These are phyloP conservation scores for Apamea epomidion DNA, from an alignment of 2,888 invertebrate species.

Conservation along the genomic window DNA sequence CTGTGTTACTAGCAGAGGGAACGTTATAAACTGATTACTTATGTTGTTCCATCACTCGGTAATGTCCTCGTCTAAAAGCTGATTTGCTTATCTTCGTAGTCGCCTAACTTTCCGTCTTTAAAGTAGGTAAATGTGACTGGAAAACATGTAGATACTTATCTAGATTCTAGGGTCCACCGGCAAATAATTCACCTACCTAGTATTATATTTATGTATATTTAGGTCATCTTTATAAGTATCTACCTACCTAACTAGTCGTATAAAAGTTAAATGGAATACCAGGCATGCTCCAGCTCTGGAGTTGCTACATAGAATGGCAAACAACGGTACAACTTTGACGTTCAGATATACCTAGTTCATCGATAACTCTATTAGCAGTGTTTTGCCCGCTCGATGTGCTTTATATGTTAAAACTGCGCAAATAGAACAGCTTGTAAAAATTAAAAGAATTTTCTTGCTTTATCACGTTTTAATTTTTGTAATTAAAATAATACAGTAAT, in stretches of 20 bases:
- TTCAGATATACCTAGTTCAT: conserved; percentile 10
- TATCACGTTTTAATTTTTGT: too few relatives aligned
- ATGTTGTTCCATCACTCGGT: too few relatives aligned
- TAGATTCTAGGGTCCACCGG: background rate
- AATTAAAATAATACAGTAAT: too few relatives aligned
- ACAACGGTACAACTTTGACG: background rate
- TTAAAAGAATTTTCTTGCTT: too few relatives aligned
- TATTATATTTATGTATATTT: too few relatives aligned
- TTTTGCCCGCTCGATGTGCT: too few relatives aligned
- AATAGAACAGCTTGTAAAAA: background rate
- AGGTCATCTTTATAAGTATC: background rate
- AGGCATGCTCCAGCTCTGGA: background rate
- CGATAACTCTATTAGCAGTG: background rate
- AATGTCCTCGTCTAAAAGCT: background rate
- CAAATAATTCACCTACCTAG: too few relatives aligned
- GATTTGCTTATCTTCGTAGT: background rate
- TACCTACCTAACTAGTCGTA: too few relatives aligned
- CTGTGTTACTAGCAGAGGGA: too few relatives aligned
- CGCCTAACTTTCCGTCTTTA: too few relatives aligned
- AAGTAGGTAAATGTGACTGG: too few relatives aligned
- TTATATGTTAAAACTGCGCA: background rate
- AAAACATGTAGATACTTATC: background rate
- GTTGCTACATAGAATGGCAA: background rate
- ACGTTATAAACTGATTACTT: too few relatives aligned
- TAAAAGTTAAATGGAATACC: background rate